These are phyloP conservation scores for Empis stercorea DNA, from an alignment of 2,888 invertebrate species.

Conservation along the genomic window DNA sequence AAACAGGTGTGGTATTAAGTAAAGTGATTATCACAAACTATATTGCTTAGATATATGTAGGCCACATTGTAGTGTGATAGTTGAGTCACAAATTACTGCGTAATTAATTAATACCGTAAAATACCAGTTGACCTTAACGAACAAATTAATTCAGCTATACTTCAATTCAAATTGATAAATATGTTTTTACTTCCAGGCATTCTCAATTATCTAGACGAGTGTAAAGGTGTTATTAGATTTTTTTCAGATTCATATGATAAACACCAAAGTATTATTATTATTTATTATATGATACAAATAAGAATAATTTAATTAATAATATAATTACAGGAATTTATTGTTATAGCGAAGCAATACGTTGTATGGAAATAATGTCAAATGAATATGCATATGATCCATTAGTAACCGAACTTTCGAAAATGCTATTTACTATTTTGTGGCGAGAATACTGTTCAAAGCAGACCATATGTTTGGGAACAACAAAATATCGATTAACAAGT, in stretches of 20 bases:
- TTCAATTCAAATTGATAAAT: too few species aligned
- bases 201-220: too few species aligned
- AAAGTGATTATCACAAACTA: too few species aligned
- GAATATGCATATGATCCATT: slow-evolving; percentile 4
- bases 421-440: slow-evolving; percentile 12
- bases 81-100: slow-evolving; percentile 1
- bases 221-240: slow-evolving; percentile 10
- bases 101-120: slow-evolving; percentile 11
- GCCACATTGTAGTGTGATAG: slow-evolving; percentile 6
- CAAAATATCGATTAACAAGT: slow-evolving; percentile 8
- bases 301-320: background rate
- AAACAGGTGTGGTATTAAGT: too few species aligned
- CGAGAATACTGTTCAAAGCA: slow-evolving; percentile 9
- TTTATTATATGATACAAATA: background rate
- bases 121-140: slow-evolving; percentile 9
- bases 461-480: slow-evolving; percentile 10
- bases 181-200: too few species aligned
- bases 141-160: too few species aligned
- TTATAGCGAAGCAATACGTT: slow-evolving; percentile 7
- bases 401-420: slow-evolving; percentile 4
- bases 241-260: slow-evolving; percentile 9
- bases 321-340: slow-evolving; percentile 9
- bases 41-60: too few species aligned
- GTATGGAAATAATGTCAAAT: slow-evolving; percentile 7
- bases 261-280: slow-evolving; percentile 6